Conservation (phyloP, 2,113 vertebrate species). For the Meriones unguiculatus region DNA sequence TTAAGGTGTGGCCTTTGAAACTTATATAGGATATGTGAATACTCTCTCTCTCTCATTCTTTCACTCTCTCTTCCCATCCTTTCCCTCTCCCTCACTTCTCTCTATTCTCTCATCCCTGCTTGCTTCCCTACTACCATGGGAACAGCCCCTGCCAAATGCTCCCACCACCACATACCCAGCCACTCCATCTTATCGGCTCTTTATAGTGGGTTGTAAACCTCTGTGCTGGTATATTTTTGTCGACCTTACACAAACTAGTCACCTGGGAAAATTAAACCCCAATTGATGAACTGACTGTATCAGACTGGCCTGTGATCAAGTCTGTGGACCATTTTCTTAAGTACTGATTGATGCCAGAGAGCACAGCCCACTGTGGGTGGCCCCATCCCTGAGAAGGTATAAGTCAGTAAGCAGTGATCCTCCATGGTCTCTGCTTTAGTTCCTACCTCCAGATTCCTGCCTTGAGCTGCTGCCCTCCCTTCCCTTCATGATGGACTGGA, state of each 20-base stretch:
- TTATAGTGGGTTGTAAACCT: background rate
- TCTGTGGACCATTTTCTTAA: background rate
- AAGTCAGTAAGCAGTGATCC: background rate
- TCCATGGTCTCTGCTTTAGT: background rate
- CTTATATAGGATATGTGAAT: background rate
- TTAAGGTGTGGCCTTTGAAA: background rate
- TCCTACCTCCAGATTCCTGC: background rate
- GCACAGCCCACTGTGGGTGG: background rate
- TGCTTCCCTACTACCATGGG: background rate
- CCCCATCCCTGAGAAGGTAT: background rate
- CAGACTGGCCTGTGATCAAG: background rate
- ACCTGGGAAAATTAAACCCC: background rate
- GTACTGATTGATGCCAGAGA: background rate
- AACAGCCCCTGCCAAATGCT: background rate
- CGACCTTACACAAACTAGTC: background rate
- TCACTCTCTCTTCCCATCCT: background rate
- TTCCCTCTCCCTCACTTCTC: background rate
- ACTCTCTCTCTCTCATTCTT: background rate
- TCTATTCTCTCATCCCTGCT: too few species aligned
- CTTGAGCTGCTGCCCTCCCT: background rate
- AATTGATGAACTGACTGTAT: background rate
- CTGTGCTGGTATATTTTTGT: background rate
- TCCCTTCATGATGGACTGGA: background rate
- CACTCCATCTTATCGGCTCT: background rate
- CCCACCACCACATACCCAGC: background rate